Percentiles rank a stretch among this genome's conserved stretches.
These are phyloP conservation scores for Ramphastos sulfuratus DNA, from an alignment of 2,113 vertebrate genomes.

Conservation along the genomic window DNA sequence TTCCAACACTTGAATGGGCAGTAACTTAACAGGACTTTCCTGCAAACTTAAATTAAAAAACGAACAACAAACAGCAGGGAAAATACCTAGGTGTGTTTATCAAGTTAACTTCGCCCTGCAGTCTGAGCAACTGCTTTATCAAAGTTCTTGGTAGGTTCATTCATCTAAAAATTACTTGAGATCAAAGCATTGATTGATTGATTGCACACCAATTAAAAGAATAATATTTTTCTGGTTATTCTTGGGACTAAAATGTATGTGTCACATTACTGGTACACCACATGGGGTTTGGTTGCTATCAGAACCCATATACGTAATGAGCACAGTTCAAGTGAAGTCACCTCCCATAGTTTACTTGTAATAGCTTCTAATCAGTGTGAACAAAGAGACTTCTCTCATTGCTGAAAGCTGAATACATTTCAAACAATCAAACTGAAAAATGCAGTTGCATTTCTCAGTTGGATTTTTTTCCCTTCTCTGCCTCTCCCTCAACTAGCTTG, in stretches of 20 bases:
- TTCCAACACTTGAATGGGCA: neutral
- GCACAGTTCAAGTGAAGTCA: conserved; percentile 31
- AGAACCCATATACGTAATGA: conserved; percentile 1
- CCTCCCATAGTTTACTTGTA: neutral
- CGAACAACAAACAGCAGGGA: neutral
- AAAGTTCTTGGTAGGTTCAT: neutral
- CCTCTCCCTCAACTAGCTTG: neutral
- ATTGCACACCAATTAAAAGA: conserved; percentile 16
- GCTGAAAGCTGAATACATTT: conserved; percentile 16
- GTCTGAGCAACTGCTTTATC: neutral
- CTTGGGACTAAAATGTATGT: neutral
- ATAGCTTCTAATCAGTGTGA: neutral
- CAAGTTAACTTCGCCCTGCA: neutral
- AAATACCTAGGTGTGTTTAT: neutral
- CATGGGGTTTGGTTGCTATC: neutral
- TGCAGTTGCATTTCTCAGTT: neutral
- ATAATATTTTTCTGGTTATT: neutral
- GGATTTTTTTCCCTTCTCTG: neutral
- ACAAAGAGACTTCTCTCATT: conserved; percentile 25
- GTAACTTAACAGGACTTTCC: neutral
- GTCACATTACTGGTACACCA: neutral
- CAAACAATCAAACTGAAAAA: conserved; percentile 22
- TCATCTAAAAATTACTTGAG: conserved; percentile 15
- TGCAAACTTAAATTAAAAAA: neutral
- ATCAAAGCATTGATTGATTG: neutral